Evolutionary conservation across 2,888 invertebrate genomes (phyloP).

Genomic region (Linnaemya tessellans): DNA sequence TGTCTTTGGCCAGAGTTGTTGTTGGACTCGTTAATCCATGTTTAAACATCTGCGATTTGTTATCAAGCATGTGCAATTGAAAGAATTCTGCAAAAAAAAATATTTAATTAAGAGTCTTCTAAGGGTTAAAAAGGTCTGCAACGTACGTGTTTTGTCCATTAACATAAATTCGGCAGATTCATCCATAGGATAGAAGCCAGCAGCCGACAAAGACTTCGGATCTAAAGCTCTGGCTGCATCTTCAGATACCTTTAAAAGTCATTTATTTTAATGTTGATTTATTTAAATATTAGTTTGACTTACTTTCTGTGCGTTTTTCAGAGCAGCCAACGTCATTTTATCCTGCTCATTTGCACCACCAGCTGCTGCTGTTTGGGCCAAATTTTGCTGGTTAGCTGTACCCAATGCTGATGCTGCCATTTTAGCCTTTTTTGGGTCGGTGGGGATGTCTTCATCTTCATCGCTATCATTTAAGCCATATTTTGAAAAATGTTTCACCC

Average conservation of each 20-base stretch:
- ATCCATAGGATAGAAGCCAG: constrained; percentile 77
- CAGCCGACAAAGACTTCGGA: constrained; percentile 74
- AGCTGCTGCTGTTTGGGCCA: constrained; percentile 39
- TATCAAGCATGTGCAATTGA: constrained; percentile 78
- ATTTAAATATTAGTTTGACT: neutral
- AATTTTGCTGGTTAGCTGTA: constrained; percentile 28
- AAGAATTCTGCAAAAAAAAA: constrained; percentile 76
- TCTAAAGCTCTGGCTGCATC: constrained; percentile 77
- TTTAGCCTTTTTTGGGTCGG: constrained; percentile 82
- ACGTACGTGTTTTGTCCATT: constrained; percentile 81
- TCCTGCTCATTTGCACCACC: constrained; percentile 55
- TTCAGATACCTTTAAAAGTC: constrained; percentile 73
- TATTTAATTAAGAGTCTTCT: neutral
- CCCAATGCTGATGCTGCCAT: constrained; percentile 70
- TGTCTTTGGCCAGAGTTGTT: constrained; percentile 86
- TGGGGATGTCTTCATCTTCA: constrained; percentile 90
- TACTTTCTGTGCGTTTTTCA: constrained; percentile 76
- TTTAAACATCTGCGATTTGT: constrained; percentile 66
- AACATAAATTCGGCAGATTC: constrained; percentile 79
- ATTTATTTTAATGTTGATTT: neutral
- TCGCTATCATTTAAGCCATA: constrained; percentile 95
- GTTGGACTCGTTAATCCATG: constrained; percentile 85
- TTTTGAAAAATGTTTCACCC: constrained; percentile 96
- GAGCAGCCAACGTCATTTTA: constrained; percentile 74
- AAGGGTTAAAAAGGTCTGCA: neutral